Evolutionary conservation across 37 sponge, comb jelly and placozoan genomes (phyloP), one percentile per base, ranked within the genome.

Genomic region (Oopsacas minuta): DNA sequence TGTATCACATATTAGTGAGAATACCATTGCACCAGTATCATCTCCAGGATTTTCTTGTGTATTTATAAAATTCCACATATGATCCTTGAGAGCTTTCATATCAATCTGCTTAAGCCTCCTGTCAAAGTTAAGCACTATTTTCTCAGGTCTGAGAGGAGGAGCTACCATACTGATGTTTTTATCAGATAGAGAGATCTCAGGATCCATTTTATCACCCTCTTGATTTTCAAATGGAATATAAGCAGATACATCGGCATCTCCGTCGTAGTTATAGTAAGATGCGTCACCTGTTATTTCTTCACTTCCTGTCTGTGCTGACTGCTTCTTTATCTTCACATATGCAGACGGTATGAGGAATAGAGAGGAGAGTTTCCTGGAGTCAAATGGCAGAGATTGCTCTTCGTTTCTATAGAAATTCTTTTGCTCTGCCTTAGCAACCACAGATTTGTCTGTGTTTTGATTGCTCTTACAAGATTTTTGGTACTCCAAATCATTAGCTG

Each of bases 321-420:
- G 17, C 22, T 12, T 3, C 7, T 12, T 10, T 34, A 61, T 3
- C 75, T n/a, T 25, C 75, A 61, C 75, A 3, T 25, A 10, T 5
- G 22, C 75, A 5, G 75, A 61, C 75, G 75, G 75, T 7, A 61
- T 12, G 32, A 61, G 30, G 75, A 61, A 61, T 25, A 61, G 75
- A 61, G 75, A 25, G 75, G 17, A 20, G 17, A 61, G 75, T 5
- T 25, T 34, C 17, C 30, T 3, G 28, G 75, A 12, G 75, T 61
- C 75, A 34, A 20, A 61, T 34, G 17, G 17, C 75, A 12, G 17
- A 12, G 17, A 61, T 5, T 32, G 1, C 28, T 61, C 75, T n/a
- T 61, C 75, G 30, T 61, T 61, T 61, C 75, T 61, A 34, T 25
- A 61, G 75, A 61, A 61, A 61, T 12, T 61, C 75, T 61, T 61